Percentiles rank a stretch among this genome's conserved stretches.
phyloP scores from a whole-genome alignment of 2,797 vertebrate species.

The Schizopygopsis malacanthus region DNA sequence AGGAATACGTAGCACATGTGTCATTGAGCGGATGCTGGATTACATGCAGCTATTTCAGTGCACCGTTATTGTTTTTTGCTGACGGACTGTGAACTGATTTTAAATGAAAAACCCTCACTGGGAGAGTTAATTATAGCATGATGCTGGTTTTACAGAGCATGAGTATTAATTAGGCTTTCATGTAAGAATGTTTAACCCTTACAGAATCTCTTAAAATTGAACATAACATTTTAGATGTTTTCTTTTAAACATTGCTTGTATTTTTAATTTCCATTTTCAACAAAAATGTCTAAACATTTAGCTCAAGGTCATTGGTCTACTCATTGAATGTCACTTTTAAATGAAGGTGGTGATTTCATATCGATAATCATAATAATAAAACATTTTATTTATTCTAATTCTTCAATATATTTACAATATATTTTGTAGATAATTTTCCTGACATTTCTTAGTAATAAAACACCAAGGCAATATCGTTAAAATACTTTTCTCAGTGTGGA shows the following conservation, averaged over 20 bases:
- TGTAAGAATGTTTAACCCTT: constrained; percentile 13
- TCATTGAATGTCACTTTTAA: not conserved
- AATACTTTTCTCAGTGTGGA: not conserved
- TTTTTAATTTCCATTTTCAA: not conserved
- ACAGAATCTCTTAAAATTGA: not conserved
- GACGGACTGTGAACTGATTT: constrained; percentile 45
- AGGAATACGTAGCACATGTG: not conserved
- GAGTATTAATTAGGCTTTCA: constrained; percentile 21
- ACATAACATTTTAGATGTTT: not conserved
- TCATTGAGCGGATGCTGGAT: constrained; percentile 28
- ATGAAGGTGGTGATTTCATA: not conserved
- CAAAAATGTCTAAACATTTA: not conserved
- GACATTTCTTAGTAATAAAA: not conserved
- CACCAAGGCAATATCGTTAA: not conserved
- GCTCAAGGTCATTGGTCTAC: not conserved
- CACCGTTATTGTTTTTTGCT: constrained; percentile 67
- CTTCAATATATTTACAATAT: not conserved
- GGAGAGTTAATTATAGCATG: constrained; percentile 64
- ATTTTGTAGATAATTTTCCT: not conserved
- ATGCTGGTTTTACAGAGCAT: constrained; percentile 61
- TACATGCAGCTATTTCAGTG: constrained; percentile 67
- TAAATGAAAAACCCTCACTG: not conserved
- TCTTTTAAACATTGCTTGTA: not conserved
- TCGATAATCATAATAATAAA: not conserved
- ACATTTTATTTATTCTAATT: not conserved